Conservation (phyloP, 2,888 invertebrate species). For the Phortica okadai region DNA sequence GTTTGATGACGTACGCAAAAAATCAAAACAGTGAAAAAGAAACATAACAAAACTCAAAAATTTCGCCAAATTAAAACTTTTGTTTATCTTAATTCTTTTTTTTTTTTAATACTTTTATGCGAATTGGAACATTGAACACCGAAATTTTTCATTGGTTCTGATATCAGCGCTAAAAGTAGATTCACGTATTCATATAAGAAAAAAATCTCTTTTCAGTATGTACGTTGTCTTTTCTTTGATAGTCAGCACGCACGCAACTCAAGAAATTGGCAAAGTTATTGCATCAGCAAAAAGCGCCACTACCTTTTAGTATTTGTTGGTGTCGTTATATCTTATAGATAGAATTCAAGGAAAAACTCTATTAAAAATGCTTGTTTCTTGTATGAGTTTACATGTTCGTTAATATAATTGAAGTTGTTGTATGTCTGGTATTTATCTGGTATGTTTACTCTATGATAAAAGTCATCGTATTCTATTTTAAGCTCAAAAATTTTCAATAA, state of each 20-base stretch:
- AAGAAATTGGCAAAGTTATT: constrained; percentile 30
- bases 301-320: background rate
- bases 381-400: too few relatives aligned
- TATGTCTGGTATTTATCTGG: too few relatives aligned
- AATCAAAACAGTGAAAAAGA: background rate
- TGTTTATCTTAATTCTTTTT: too few relatives aligned
- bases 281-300: constrained; percentile 11
- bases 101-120: background rate
- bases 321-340: constrained; percentile 24
- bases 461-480: too few relatives aligned
- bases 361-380: too few relatives aligned
- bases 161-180: background rate
- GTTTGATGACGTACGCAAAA: background rate
- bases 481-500: too few relatives aligned
- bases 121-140: background rate
- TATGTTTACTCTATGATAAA: too few relatives aligned
- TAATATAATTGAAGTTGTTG: too few relatives aligned
- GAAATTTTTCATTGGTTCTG: background rate
- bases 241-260: background rate
- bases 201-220: background rate
- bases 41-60: background rate
- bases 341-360: background rate
- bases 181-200: background rate
- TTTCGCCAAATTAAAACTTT: background rate
- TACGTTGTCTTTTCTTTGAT: background rate